Percentiles rank a stretch among this genome's conserved stretches.
These are phyloP conservation scores for Sceloporus undulatus DNA, from an alignment of 2,113 vertebrate genomes.

Conservation along the genomic window DNA sequence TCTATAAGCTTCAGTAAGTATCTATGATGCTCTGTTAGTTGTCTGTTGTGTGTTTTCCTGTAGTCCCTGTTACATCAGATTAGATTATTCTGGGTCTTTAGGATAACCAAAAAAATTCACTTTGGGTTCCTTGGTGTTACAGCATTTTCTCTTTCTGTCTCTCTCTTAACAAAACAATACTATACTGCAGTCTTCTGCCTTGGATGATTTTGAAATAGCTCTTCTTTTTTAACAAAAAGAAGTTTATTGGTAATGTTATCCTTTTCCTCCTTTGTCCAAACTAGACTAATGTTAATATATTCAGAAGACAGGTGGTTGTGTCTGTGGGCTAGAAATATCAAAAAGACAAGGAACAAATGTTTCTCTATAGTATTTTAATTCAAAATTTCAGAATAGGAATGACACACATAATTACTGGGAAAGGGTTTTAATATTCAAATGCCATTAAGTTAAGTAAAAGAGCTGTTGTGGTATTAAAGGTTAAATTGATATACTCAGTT, in stretches of 20 bases:
- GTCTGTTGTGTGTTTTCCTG: not conserved
- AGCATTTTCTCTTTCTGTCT: not conserved
- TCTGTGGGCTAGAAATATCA: not conserved
- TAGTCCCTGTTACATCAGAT: not conserved
- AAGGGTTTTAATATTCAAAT: not conserved
- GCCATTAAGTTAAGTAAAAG: not conserved
- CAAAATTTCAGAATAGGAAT: not conserved
- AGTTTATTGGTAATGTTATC: conserved; percentile 3
- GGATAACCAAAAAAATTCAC: not conserved
- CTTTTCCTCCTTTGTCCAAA: not conserved
- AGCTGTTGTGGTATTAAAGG: not conserved
- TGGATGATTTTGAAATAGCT: not conserved
- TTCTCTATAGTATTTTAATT: not conserved
- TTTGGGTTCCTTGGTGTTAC: not conserved
- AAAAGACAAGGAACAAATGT: not conserved
- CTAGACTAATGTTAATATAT: not conserved
- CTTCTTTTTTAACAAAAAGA: not conserved
- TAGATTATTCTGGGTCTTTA: not conserved
- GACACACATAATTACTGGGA: conserved; percentile 16
- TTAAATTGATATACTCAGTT: not conserved
- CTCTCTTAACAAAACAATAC: not conserved
- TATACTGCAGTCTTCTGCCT: not conserved
- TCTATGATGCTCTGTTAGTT: not conserved
- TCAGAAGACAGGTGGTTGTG: not conserved
- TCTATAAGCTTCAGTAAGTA: not conserved